Evolutionary conservation across 2,888 invertebrate genomes (phyloP), one percentile per base, ranked within the genome.

Genomic region (Spialia ferax): DNA sequence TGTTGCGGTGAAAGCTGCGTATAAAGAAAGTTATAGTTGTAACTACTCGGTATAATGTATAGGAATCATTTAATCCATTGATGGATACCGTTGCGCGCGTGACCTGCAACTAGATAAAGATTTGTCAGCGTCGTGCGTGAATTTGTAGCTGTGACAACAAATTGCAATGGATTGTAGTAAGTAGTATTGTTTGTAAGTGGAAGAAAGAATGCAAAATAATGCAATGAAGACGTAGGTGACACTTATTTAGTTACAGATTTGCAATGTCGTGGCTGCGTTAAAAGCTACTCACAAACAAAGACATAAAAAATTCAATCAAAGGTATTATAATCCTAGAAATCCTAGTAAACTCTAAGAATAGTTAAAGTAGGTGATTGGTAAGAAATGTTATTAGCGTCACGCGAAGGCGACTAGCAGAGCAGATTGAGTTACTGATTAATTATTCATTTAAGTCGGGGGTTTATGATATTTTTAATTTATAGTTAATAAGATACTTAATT

Each of bases 11-110:
- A 89, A 88, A 90, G 87, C 80, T 71, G 73, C 73, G 69, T 76
- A 74, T 76, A 75, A 88, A 86, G 88, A 90, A 90, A 90, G 88
- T 85, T 82, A 84, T 83, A 78, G 79, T 57, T 18, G 48, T 23
- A 35, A 35, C 77, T n/a, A 72, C 74, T 77, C 70, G 69, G 71
- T 73, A 63, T 71, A 60, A 63, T 70, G 74, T 71, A 73, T 71
- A 73, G 75, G 79, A 84, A 82, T 85, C 80, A 80, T 86, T 83
- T 84, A 85, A 86, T 84, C 82, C 81, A 70, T 80, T 71, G 71
- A 85, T 84, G 81, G 78, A 76, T 78, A 82, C 83, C 78, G 85
- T 80, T 79, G 81, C 54, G 79, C 77, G 78, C 89, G 88, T 88
- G 88, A 88, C 83, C 73, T 69, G 81, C 72, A n/a, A n/a, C n/a